A percentile compares a stretch with the other conserved stretches of the same genome.
These are phyloP conservation scores for Meriones psammophilus DNA, from an alignment of 2,797 vertebrate genomes.

Conservation along the genomic window DNA sequence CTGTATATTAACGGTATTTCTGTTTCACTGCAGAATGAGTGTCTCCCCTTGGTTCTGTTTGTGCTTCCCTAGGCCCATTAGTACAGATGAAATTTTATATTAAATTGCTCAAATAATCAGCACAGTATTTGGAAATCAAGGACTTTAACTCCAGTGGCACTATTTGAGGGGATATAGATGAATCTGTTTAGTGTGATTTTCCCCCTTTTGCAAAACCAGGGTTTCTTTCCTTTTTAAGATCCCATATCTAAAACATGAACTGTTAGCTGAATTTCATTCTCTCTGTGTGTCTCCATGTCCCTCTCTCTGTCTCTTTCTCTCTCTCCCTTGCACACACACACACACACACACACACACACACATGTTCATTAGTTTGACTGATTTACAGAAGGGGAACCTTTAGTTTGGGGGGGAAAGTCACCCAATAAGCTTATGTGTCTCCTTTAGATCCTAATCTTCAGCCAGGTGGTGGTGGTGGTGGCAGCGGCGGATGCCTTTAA, in stretches of 20 bases:
- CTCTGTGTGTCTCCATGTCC: neutral
- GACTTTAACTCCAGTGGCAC: conserved; percentile 65
- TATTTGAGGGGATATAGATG: neutral
- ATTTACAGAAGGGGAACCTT: conserved; percentile 21
- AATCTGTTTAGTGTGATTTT: conserved; percentile 13
- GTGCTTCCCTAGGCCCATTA: conserved; percentile 64
- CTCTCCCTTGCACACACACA: neutral
- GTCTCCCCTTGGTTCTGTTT: conserved; percentile 71
- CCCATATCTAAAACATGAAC: conserved; percentile 57
- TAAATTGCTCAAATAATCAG: conserved; percentile 76
- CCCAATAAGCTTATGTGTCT: neutral
- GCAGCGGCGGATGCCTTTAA: neutral
- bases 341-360: neutral
- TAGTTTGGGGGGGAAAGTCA: neutral
- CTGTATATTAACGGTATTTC: conserved; percentile 42
- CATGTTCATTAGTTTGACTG: conserved; percentile 7
- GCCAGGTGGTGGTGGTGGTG: no score
- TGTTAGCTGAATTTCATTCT: conserved; percentile 24
- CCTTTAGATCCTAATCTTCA: neutral
- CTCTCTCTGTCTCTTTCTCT: neutral
- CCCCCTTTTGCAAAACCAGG: conserved; percentile 15
- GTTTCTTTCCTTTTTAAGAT: conserved; percentile 51
- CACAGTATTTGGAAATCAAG: conserved; percentile 74
- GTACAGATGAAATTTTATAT: conserved; percentile 74
- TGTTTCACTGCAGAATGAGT: conserved; percentile 72